Base-by-base conservation (phyloP, 2,888 invertebrate genomes). In the Lithophane ornitopus region DNA sequence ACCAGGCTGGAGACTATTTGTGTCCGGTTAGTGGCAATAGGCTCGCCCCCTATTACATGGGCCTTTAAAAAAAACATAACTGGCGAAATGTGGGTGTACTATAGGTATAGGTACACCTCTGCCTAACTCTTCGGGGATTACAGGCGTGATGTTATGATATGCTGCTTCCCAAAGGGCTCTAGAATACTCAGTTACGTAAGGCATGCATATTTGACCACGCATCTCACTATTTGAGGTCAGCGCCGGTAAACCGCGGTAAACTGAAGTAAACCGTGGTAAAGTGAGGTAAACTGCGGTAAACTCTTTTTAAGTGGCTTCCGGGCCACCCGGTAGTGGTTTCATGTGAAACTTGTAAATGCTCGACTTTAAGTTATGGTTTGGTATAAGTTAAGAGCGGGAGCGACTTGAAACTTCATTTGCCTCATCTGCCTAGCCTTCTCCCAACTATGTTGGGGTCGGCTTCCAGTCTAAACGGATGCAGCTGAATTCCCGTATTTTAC, bases 271-370 rank as follows among this genome's bases (percentile, higher is more conserved):
- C 46, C 14, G 26, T 59, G 41, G 68, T 78, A 69, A 81, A 65
- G 67, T 69, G 46, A 11, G 28, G 52, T 74, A 69, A 78, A 73
- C 26, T 46, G 76, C 77, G 78, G 81, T 80, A 70, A 84, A 73
- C 58, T 82, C 78, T 75, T 91, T 89, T 87, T 87, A 79, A 76
- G 80, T 73, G 79, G 79, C 86, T 91, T 91, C 91, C 91, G 91
- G 92, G 83, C 92, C 92, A 91, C 93, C 92, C 90, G 87, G 89
- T 68, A 84, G 81, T 66, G 68, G 65, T 80, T 78, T 68, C 83
- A 65, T 80, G 72, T 81, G 84, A 70, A 81, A 73, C 78, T 78
- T 76, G 76, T 78, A 74, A 81, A 74, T 78, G 74, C 77, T 83
- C 82, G 81, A 85, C 81, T 85, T 87, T 80, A 80, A 71, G 75